phyloP scores from a whole-genome alignment of 2,888 invertebrate genomes.

The Cephus runcator region DNA sequence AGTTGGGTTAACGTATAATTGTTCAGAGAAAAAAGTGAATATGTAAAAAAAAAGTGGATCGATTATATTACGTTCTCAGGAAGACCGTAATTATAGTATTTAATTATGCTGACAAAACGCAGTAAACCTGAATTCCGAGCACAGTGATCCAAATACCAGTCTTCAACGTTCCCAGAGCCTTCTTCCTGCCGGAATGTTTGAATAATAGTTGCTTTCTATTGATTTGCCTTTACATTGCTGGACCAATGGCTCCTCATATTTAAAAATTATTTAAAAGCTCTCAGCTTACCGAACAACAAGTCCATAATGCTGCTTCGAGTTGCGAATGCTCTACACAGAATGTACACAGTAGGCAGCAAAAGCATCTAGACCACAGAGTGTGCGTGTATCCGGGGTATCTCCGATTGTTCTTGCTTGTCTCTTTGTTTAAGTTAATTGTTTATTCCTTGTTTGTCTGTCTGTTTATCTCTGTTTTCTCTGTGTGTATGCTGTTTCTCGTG shows the following conservation, averaged over 20 bases:
- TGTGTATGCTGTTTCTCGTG: neutral
- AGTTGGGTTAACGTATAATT: neutral
- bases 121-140: slow-evolving; percentile 58
- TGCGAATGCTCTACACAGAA: slow-evolving; percentile 29
- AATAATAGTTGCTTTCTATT: slow-evolving; percentile 37
- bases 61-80: slow-evolving; percentile 41
- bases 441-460: neutral
- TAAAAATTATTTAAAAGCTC: slow-evolving; percentile 40
- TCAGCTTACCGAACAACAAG: slow-evolving; percentile 30
- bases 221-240: slow-evolving; percentile 36
- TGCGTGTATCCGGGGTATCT: slow-evolving; percentile 19
- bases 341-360: slow-evolving; percentile 51
- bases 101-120: slow-evolving; percentile 41
- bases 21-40: neutral
- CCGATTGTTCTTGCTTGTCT: neutral
- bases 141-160: slow-evolving; percentile 43
- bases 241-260: slow-evolving; percentile 32
- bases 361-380: slow-evolving; percentile 51
- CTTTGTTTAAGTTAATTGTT: neutral
- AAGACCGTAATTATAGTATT: slow-evolving; percentile 58
- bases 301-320: slow-evolving; percentile 35
- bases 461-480: neutral
- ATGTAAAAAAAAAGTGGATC: neutral
- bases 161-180: slow-evolving; percentile 47
- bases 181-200: slow-evolving; percentile 53